Base-by-base conservation (phyloP, 2,113 vertebrate genomes). In the Perccottus glenii region DNA sequence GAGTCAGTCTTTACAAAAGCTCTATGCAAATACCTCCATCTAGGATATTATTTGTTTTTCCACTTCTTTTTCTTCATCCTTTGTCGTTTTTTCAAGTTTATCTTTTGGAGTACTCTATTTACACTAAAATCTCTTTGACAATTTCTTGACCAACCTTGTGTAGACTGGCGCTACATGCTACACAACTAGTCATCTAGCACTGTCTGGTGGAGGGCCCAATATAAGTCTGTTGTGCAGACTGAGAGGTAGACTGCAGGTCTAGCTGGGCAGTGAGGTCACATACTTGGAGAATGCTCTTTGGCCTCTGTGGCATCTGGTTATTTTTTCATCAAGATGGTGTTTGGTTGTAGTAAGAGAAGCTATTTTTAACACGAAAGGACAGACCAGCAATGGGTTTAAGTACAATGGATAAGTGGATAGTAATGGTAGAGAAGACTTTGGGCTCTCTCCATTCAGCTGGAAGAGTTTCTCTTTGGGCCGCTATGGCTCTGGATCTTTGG, bases 201-300 rank as follows among this genome's bases (percentile, higher is more conserved):
- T 87, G 94, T 96, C 94, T 95, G 94, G 91, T 93, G 93, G 88
- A 94, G 88, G 90, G 93, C 92, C 94, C 93, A 94, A 91, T 94
- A 88, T 94, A 92, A 84, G 90, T 90, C 90, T 89, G 86, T 85
- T 81, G 53, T 83, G 85, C 94, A 93, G 96, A 92, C 95, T 95
- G 94, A 94, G 96, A 98, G 96, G 96, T 98, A 97, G 96, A 96
- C 96, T 96, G 96, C 95, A 95, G 95, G 87, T 95, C 94, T 93
- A 95, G 95, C 95, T 94, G 95, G 95, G 93, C 94, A 94, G 96
- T 98, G 96, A 98, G 97, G 96, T 98, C 98, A 98, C 95, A 94
- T 94, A 96, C 94, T 95, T 95, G 94, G 94, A 95, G 95, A 96
- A 95, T 97, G 96, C 95, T 99, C 97, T 99, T 98, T 99, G 97